Evolutionary conservation across 2,888 invertebrate species (phyloP).

Genomic region (Bhutanitis thaidina): DNA sequence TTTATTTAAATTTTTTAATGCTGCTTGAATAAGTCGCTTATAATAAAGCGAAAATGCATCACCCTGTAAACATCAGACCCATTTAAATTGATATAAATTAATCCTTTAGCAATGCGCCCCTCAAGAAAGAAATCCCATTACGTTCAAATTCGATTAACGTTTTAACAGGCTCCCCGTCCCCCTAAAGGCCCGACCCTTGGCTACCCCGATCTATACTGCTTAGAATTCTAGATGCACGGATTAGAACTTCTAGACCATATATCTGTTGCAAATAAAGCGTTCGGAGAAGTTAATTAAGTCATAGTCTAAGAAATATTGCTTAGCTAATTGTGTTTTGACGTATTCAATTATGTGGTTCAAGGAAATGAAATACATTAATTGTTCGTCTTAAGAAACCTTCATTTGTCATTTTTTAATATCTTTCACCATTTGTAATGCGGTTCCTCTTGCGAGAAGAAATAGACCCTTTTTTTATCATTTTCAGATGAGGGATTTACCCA

Average conservation of each 20-base stretch:
- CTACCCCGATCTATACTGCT: conserved; percentile 6
- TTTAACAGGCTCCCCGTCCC: conserved; percentile 53
- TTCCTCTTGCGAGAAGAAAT: too few species aligned
- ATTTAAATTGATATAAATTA: conserved; percentile 80
- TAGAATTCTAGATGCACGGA: conserved; percentile 12
- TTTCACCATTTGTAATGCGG: too few species aligned
- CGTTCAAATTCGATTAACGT: conserved; percentile 76
- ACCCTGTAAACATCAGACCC: conserved; percentile 51
- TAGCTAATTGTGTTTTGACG: too few species aligned
- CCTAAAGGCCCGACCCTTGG: conserved; percentile 27
- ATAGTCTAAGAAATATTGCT: too few species aligned
- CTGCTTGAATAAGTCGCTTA: neutral
- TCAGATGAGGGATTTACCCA: too few species aligned
- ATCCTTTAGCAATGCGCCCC: conserved; percentile 75
- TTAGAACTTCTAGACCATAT: conserved; percentile 1
- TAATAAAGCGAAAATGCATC: conserved; percentile 26
- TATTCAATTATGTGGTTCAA: too few species aligned
- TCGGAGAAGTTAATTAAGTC: too few species aligned
- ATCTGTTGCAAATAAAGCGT: conserved; percentile 3
- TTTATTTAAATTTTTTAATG: too few species aligned
- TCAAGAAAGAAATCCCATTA: conserved; percentile 80
- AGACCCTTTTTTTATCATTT: too few species aligned
- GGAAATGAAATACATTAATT: too few species aligned
- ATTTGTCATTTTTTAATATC: too few species aligned
- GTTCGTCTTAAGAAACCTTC: too few species aligned